These are phyloP conservation scores for Megaceryle maxima DNA, from an alignment of 2,113 vertebrate genomes.

Conservation along the genomic window DNA sequence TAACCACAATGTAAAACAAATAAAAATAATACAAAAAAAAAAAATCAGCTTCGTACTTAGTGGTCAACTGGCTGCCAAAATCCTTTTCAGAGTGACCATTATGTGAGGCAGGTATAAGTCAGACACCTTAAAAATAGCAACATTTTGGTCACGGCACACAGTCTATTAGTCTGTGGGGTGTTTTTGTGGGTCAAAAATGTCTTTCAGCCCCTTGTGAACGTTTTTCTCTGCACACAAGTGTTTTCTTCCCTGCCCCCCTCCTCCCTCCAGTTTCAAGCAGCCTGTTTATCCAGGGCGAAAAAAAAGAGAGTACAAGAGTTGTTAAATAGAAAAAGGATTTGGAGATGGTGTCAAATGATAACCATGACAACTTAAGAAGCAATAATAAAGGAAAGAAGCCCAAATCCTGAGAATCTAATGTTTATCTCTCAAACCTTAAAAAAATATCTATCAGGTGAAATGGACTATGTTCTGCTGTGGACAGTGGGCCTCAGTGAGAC, in stretches of 20 bases:
- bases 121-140: slow-evolving; percentile 49
- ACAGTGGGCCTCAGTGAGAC: not conserved
- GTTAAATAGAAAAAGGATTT: slow-evolving; percentile 60
- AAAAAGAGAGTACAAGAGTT: slow-evolving; percentile 16
- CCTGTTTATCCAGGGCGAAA: slow-evolving; percentile 47
- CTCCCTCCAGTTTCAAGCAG: slow-evolving; percentile 15
- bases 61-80: slow-evolving; percentile 12
- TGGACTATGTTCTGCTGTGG: not conserved
- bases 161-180: not conserved
- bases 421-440: slow-evolving; percentile 23
- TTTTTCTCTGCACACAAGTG: slow-evolving; percentile 30
- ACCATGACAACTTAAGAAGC: slow-evolving; percentile 67
- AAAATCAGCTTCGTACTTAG: slow-evolving; percentile 14
- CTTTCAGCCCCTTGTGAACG: not conserved
- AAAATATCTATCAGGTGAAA: not conserved
- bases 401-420: slow-evolving; percentile 12
- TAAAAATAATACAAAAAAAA: not conserved
- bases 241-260: not conserved
- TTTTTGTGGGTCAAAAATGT: slow-evolving; percentile 8
- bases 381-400: slow-evolving; percentile 26
- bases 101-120: slow-evolving; percentile 46
- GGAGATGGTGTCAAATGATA: slow-evolving; percentile 63
- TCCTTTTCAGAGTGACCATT: slow-evolving; percentile 33
- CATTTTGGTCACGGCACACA: not conserved
- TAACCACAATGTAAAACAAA: slow-evolving; percentile 25